Evolutionary conservation across 2,888 invertebrate genomes (phyloP), one percentile per base, ranked within the genome.

Genomic region (Drosophila engyochracea): DNA sequence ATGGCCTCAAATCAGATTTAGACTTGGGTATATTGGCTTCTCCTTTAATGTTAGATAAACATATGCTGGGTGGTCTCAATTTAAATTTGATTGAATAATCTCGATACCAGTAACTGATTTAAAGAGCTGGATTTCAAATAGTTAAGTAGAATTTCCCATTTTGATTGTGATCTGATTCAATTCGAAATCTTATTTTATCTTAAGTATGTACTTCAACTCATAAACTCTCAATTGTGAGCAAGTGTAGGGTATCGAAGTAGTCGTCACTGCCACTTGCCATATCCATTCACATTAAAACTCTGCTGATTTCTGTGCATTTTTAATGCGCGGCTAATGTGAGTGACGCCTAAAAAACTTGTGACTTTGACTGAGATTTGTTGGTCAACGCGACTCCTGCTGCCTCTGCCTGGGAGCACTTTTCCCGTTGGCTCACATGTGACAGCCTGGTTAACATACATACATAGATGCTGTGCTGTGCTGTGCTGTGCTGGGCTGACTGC

Each of bases 321-420:
- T 83, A 92, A 92, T 92, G 90, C 89, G 86, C 89, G 88, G 85
- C 91, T 89, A 91, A 92, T 90, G 92, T 84, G 85, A 82, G 92
- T 84, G 85, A 81, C 83, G 84, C 83, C 84, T n/a, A 58, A 79
- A 74, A 72, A 83, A 85, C 82, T 84, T 82, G 33, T 84, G 79
- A 79, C 75, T 85, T 82, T 82, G 81, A 79, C 83, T 79, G 89
- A 81, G 89, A 83, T 89, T 87, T 85, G 82, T 77, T 85, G 85
- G 82, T 85, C 86, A 83, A 58, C 41, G n/a, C 44, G 14, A 28
- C 58, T 62, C 59, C 33, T 68, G 76, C 28, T 30, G 39, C 55
- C 53, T 76, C 53, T 76, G 76, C 31, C 73, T 25, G 66, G 71
- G 66, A 75, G 57, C 54, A 53, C 67, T 39, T 39, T 35, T 19